phyloP scores from a whole-genome alignment of 2,888 invertebrate species.

The Leucoma salicis region DNA sequence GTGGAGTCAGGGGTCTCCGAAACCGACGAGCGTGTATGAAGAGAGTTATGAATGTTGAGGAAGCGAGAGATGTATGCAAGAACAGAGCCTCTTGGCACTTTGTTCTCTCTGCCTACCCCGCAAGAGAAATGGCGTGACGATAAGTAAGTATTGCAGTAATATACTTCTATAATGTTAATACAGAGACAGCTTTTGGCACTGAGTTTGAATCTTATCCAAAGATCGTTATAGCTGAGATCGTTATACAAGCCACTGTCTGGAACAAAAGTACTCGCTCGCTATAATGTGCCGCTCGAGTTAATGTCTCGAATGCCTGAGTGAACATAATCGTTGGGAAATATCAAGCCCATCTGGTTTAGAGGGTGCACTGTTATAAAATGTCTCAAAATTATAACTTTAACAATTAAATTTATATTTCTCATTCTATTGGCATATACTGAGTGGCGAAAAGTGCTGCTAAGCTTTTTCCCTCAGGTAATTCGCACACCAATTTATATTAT shows the following conservation, averaged over 20 bases:
- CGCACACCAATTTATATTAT: too few relatives aligned
- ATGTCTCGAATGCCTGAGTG: constrained; percentile 26
- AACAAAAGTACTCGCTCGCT: constrained; percentile 22
- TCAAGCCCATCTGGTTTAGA: constrained; percentile 12
- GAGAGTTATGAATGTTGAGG: too few relatives aligned
- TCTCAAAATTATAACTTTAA: neutral
- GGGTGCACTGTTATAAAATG: constrained; percentile 11
- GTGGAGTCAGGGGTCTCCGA: too few relatives aligned
- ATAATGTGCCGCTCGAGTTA: constrained; percentile 32
- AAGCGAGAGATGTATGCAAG: too few relatives aligned
- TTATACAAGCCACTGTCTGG: constrained; percentile 41
- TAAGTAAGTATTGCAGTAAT: too few relatives aligned
- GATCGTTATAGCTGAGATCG: constrained; percentile 23
- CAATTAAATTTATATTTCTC: neutral
- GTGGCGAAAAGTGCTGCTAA: too few relatives aligned
- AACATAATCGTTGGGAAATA: constrained; percentile 20
- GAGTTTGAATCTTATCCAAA: constrained; percentile 30
- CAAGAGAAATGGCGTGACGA: too few relatives aligned
- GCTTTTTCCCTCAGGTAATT: too few relatives aligned
- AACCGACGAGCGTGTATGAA: too few relatives aligned
- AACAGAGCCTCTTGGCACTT: too few relatives aligned
- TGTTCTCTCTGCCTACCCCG: too few relatives aligned
- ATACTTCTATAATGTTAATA: neutral
- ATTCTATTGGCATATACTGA: too few relatives aligned
- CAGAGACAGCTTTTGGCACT: constrained; percentile 28